Conservation (phyloP, 2,113 vertebrate genomes). For the Salvator merianae region DNA sequence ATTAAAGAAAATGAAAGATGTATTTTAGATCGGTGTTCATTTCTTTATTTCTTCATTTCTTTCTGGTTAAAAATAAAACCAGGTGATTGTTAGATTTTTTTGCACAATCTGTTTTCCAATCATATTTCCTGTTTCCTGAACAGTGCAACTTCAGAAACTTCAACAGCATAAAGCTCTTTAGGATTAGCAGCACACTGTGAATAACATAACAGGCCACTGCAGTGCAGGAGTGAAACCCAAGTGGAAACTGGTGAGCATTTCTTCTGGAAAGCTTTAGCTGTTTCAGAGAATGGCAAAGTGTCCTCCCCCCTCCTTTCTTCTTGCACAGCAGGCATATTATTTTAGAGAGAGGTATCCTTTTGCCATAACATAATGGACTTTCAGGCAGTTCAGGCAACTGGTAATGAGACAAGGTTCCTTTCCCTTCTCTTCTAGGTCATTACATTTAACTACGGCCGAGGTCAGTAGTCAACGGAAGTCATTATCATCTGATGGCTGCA, state of each 20-base stretch:
- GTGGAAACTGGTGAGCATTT: background rate
- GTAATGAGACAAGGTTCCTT: slow-evolving; percentile 48
- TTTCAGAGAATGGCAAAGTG: slow-evolving; percentile 20
- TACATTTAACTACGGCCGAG: slow-evolving; percentile 35
- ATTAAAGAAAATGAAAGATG: background rate
- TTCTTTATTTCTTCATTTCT: background rate
- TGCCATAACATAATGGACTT: slow-evolving; percentile 31
- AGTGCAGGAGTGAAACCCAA: background rate
- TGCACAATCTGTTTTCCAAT: background rate
- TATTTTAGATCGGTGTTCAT: background rate
- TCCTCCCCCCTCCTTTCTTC: background rate
- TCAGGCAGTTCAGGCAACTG: slow-evolving; percentile 31
- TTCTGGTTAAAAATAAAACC: background rate
- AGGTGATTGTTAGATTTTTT: slow-evolving; percentile 8
- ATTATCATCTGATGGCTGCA: slow-evolving; percentile 41
- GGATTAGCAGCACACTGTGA: fast-evolving
- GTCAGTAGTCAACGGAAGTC: slow-evolving; percentile 50
- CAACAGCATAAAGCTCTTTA: slow-evolving; percentile 24
- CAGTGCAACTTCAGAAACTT: too few species aligned
- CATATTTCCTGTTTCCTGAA: too few species aligned
- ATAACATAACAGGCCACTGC: slow-evolving; percentile 30
- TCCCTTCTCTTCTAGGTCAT: slow-evolving; percentile 49
- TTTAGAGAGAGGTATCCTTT: slow-evolving; percentile 49
- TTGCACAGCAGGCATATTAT: slow-evolving; percentile 20
- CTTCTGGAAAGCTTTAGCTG: slow-evolving; percentile 21